Conservation (phyloP, 2,888 invertebrate genomes). For the Cataglyphis livida region DNA sequence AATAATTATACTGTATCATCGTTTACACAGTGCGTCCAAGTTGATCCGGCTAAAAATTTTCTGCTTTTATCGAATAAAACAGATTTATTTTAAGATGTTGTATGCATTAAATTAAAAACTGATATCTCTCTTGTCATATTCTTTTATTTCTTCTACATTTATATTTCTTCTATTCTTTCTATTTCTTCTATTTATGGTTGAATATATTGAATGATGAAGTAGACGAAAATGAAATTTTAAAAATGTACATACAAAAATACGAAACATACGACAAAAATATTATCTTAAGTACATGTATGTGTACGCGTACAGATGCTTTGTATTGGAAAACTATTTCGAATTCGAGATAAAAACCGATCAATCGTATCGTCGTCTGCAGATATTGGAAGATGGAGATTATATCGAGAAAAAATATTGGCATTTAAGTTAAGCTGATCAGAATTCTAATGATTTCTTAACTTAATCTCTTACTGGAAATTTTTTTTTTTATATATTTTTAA, state of each 20-base stretch:
- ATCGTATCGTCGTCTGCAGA: constrained; percentile 60
- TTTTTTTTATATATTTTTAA: not conserved
- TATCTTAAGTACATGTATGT: constrained; percentile 48
- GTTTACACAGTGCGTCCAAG: not conserved
- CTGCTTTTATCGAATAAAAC: not conserved
- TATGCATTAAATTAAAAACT: constrained; percentile 15
- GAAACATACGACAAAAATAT: not conserved
- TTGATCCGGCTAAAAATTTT: not conserved
- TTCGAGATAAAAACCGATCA: constrained; percentile 77
- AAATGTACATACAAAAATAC: constrained; percentile 56
- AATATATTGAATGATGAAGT: constrained; percentile 69
- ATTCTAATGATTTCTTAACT: not conserved
- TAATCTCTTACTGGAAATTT: not conserved
- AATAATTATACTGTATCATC: not conserved
- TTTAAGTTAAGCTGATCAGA: not conserved
- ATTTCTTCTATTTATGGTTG: not conserved
- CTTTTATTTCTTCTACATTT: too few species aligned
- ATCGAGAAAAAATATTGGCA: not conserved
- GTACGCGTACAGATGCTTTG: constrained; percentile 42
- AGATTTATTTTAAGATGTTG: not conserved
- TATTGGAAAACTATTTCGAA: constrained; percentile 81
- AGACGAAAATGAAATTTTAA: constrained; percentile 73
- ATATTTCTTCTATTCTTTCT: too few species aligned
- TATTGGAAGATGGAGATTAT: constrained; percentile 37
- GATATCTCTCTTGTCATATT: constrained; percentile 34